Evolutionary conservation across 2,888 invertebrate genomes (phyloP).

Genomic region (Eupithecia pulchellata): DNA sequence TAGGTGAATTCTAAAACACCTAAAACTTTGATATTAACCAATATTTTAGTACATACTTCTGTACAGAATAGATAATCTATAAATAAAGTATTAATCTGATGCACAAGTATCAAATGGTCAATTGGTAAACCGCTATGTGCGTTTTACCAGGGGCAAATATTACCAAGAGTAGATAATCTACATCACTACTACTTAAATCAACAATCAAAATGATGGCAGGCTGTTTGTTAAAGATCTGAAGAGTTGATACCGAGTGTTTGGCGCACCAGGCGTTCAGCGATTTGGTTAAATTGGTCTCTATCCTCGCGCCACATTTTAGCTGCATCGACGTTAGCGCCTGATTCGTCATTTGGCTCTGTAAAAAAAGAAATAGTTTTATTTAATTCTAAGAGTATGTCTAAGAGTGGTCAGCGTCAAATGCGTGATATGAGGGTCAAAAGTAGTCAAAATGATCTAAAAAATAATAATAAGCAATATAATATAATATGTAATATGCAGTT

Average conservation of each 20-base stretch:
- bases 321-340: conserved; percentile 99
- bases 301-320: conserved; percentile 99
- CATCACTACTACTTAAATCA: not conserved
- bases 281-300: conserved; percentile 95
- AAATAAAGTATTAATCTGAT: not conserved
- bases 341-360: conserved; percentile 98
- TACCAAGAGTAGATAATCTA: not conserved
- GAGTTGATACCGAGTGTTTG: conserved; percentile 91
- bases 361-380: not conserved
- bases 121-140: not conserved
- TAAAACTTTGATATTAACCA: not conserved
- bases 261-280: conserved; percentile 95
- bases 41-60: not conserved
- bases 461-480: too few relatives aligned
- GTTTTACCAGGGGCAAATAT: not conserved
- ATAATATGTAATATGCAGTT: too few relatives aligned
- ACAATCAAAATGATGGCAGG: not conserved
- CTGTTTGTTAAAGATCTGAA: conserved; percentile 42
- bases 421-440: too few relatives aligned
- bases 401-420: too few relatives aligned
- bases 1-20: not conserved
- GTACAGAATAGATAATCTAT: not conserved
- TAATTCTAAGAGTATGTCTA: not conserved
- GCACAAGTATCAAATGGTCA: not conserved
- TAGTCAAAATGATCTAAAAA: too few relatives aligned